Base-by-base conservation (phyloP, 2,113 vertebrate genomes). In the Alexandromys fortis region DNA sequence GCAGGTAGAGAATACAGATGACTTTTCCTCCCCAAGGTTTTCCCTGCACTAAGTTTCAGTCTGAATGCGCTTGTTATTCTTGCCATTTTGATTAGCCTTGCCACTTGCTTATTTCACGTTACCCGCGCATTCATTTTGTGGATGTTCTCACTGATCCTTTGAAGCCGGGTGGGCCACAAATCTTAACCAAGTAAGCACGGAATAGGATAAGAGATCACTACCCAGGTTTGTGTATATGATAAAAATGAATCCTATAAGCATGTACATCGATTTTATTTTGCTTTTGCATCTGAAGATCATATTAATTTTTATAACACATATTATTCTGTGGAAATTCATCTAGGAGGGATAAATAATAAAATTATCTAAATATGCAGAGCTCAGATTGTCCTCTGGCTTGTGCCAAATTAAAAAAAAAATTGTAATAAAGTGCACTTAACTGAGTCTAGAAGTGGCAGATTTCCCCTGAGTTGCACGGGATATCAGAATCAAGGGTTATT, bases 401-500 rank as follows among this genome's bases (percentile, higher is more conserved):
- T 96, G 98, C 97, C 98, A 98, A 98, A 98, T 98, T 98, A 97
- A 98, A 97, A 96, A 86, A 86, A 10, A 35, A 3, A 97, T 94
- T 96, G 93, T 96, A 95, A 0, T 93, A 98, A 98, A 95, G 93
- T 98, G 83, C 95, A 97, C 94, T 98, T 98, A 98, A 98, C 95
- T 97, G 95, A 97, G 91, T 95, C 92, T 96, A 86, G 97, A 98
- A 97, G 96, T 97, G 97, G 94, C 98, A 98, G 98, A 98, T 98
- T 98, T 98, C 98, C 98, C 98, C 97, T 98, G 98, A 98, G 98
- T 97, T 98, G 97, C 97, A 98, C 98, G 98, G 98, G 98, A 98
- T 98, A 98, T 98, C 96, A 98, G 98, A 99, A 98, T 98, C 98
- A 98, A 97, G 97, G 97, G 98, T 98, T 98, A 99, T 99, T 99